These are phyloP conservation scores for Siniperca obscura DNA, from an alignment of 2,797 vertebrate genomes.

Conservation along the genomic window DNA sequence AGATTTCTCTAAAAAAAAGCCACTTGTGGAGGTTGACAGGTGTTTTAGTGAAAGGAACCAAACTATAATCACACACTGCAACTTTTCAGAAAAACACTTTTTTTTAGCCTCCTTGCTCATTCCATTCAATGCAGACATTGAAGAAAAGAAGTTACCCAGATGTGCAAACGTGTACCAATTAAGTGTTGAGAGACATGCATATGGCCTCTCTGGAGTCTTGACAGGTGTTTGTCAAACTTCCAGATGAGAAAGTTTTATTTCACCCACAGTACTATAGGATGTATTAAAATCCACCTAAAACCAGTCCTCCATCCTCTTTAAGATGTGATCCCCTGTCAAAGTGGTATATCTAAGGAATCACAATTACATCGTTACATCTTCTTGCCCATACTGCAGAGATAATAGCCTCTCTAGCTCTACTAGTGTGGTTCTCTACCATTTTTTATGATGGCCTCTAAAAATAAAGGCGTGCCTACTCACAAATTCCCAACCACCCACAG, in stretches of 20 bases:
- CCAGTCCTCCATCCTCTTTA: neutral
- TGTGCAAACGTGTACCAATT: neutral
- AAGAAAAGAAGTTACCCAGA: neutral
- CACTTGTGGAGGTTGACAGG: neutral
- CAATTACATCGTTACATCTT: neutral
- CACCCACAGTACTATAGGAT: neutral
- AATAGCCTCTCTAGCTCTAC: conserved; percentile 3
- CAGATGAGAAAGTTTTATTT: neutral
- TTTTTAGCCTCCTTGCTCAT: neutral
- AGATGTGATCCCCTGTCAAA: neutral
- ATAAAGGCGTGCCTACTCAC: conserved; percentile 19
- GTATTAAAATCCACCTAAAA: conserved; percentile 10
- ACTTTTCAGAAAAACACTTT: neutral
- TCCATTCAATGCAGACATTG: neutral
- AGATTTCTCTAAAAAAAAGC: neutral
- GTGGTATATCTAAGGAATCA: conserved; percentile 8
- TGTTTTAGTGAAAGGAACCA: neutral
- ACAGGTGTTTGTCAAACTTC: conserved; percentile 7
- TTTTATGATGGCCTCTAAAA: conserved; percentile 33
- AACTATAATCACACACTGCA: neutral
- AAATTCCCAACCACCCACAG: conserved; percentile 39
- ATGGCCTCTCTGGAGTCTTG: neutral
- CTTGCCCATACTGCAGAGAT: neutral
- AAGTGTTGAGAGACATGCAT: neutral
- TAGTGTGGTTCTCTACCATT: neutral